These are phyloP conservation scores for Habrosyne pyritoides DNA, from an alignment of 2,888 invertebrate genomes.

Conservation along the genomic window DNA sequence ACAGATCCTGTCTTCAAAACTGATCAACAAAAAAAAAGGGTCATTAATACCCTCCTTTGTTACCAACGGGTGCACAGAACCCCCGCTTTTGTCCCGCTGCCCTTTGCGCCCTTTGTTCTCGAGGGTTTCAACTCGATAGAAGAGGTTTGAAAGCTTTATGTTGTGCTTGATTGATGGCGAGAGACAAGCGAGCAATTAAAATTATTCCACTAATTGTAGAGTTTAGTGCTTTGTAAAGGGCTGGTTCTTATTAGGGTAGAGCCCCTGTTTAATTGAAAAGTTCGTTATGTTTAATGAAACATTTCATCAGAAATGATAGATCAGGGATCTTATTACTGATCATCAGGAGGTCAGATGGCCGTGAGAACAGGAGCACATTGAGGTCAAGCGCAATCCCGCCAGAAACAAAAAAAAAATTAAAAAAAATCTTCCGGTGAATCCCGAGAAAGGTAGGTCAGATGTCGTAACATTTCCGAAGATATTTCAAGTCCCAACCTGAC, in stretches of 20 bases:
- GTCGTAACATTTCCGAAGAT: too few species aligned
- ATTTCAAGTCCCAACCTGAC: too few species aligned
- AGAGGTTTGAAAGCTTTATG: neutral
- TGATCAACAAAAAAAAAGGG: conserved; percentile 21
- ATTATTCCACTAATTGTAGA: conserved; percentile 19
- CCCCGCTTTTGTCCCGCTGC: conserved; percentile 11
- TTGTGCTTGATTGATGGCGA: neutral
- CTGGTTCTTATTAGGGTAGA: neutral
- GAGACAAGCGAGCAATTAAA: conserved; percentile 16
- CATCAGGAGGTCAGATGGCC: too few species aligned
- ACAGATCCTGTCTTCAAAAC: conserved; percentile 1
- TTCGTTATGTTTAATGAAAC: too few species aligned
- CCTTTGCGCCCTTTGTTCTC: conserved; percentile 9
- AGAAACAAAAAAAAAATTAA: too few species aligned
- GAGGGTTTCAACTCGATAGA: neutral
- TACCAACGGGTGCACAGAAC: conserved; percentile 18
- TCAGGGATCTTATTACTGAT: too few species aligned
- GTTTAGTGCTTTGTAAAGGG: neutral
- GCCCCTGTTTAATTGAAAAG: too few species aligned
- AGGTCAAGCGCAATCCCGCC: too few species aligned
- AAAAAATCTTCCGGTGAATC: too few species aligned
- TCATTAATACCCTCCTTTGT: conserved; percentile 27
- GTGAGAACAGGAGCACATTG: too few species aligned
- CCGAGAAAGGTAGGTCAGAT: too few species aligned
- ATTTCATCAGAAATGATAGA: too few species aligned